Percentiles rank a stretch among this genome's conserved stretches.
These are phyloP conservation scores for Tuberolachnus salignus DNA, from an alignment of 2,888 invertebrate genomes.

Conservation along the genomic window DNA sequence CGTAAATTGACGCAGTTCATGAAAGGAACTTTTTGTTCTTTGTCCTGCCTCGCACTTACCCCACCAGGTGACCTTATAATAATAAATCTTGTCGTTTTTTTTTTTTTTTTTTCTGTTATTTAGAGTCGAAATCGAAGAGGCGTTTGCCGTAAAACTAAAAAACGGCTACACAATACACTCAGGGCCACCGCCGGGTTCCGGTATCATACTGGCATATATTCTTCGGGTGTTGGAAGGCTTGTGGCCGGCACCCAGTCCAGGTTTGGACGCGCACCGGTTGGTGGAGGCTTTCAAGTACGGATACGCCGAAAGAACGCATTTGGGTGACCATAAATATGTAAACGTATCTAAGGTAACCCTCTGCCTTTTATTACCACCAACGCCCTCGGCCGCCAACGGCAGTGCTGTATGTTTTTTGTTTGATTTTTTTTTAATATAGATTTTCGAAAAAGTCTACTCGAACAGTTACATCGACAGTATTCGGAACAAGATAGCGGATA, in stretches of 20 bases:
- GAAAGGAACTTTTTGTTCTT: too few relatives aligned
- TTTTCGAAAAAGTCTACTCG: constrained; percentile 38
- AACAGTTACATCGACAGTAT: constrained; percentile 37
- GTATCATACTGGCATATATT: constrained; percentile 79
- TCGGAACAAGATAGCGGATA: constrained; percentile 41
- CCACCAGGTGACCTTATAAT: too few relatives aligned
- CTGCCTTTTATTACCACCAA: too few relatives aligned
- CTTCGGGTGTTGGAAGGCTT: constrained; percentile 76
- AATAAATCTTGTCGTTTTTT: too few relatives aligned
- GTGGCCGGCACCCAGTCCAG: constrained; percentile 64
- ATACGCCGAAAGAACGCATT: constrained; percentile 81
- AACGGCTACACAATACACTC: constrained; percentile 72
- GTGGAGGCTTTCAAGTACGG: constrained; percentile 92
- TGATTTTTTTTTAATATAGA: constrained; percentile 18
- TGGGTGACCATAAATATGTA: constrained; percentile 82
- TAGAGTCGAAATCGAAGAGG: constrained; percentile 71
- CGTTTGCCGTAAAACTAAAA: constrained; percentile 67
- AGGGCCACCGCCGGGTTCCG: constrained; percentile 86
- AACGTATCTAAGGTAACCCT: constrained; percentile 74
- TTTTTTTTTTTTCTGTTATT: constrained; percentile 58
- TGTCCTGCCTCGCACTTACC: too few relatives aligned
- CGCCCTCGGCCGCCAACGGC: too few relatives aligned
- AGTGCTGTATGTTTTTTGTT: too few relatives aligned
- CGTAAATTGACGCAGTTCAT: too few relatives aligned
- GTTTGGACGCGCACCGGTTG: constrained; percentile 73